Base-by-base conservation (phyloP, 92 coral and sea anemone species). In the Bergia puertoricense region DNA sequence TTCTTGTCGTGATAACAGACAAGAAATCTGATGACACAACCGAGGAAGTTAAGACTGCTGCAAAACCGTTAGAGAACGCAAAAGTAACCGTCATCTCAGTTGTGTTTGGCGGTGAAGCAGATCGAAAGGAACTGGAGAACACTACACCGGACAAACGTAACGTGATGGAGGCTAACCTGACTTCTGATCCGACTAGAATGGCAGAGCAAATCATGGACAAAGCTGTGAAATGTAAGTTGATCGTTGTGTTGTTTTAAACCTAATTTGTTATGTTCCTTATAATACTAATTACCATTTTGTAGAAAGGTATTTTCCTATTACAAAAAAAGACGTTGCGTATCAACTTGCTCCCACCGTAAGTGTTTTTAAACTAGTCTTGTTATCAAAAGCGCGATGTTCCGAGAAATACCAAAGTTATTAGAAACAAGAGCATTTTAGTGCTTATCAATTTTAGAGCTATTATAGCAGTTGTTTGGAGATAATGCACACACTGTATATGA, bases 91-190 rank as follows among this genome's bases (percentile, higher is more conserved):
- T 92, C 20, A 76, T 94, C 59, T 91, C 93, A 11, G 83, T 94
- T 20, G 95, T 87, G 20, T 80, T 94, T 54, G 97, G 97, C n/a
- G 74, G 83, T 50, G 90, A 93, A 75, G 93, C 90, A 22, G 90
- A 89, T 43, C 88, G 85, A 22, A 74, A 68, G 20, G 91, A 92
- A 62, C 86, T 92, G 14, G 86, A 79, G 65, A 79, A 54, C 40
- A 85, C 87, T 20, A 87, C 91, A 13, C 90, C 89, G 18, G 91
- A 92, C 88, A 71, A 90, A 15, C 77, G 88, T 3, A 91, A 94
- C 41, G 84, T 94, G 44, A 16, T 92, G 41, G 77, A 80, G 10
- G 85, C 90, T 75, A 91, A 92, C 81, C 76, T 40, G 74, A 86
- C 89, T 6, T 89, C 86, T 39, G 90, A 92, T 13, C 93, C 93